A percentile compares a stretch with the other conserved stretches of the same genome.
Evolutionary conservation across 2,113 vertebrate species (phyloP).

Genomic region (Myiagra hebetior): DNA sequence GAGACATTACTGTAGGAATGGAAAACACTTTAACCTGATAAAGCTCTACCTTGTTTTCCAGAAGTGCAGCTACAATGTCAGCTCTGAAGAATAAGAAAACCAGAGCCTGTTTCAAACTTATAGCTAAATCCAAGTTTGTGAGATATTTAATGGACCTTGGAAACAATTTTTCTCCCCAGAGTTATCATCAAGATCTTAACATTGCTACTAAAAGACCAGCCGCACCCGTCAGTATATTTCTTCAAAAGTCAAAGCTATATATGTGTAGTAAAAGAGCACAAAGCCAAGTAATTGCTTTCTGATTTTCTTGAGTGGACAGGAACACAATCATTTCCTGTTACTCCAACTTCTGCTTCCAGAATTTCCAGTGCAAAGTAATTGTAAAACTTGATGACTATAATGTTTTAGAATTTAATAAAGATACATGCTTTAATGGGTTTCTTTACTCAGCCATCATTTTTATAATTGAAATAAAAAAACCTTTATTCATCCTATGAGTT

Average conservation of each 20-base stretch:
- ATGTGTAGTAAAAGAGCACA: not conserved
- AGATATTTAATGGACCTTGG: not conserved
- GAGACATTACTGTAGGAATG: not conserved
- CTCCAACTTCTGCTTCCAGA: not conserved
- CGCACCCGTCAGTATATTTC: not conserved
- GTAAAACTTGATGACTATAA: conserved; percentile 13
- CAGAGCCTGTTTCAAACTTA: not conserved
- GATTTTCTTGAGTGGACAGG: not conserved
- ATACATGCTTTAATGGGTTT: not conserved
- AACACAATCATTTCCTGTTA: conserved; percentile 18
- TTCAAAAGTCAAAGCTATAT: not conserved
- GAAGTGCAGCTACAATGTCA: not conserved
- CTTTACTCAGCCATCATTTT: conserved; percentile 19
- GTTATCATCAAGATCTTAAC: not conserved
- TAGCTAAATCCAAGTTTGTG: not conserved
- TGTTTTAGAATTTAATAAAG: conserved; percentile 47
- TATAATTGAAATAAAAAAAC: conserved; percentile 6
- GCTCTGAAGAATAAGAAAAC: not conserved
- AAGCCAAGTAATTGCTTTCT: not conserved
- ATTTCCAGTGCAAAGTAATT: conserved; percentile 9
- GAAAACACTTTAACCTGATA: not conserved
- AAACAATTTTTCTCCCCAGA: not conserved
- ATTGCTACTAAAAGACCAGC: not conserved
- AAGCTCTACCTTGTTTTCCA: not conserved
- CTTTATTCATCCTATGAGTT: conserved; percentile 18